Evolutionary conservation across 2,888 invertebrate species (phyloP).

Genomic region (Formica aserva): DNA sequence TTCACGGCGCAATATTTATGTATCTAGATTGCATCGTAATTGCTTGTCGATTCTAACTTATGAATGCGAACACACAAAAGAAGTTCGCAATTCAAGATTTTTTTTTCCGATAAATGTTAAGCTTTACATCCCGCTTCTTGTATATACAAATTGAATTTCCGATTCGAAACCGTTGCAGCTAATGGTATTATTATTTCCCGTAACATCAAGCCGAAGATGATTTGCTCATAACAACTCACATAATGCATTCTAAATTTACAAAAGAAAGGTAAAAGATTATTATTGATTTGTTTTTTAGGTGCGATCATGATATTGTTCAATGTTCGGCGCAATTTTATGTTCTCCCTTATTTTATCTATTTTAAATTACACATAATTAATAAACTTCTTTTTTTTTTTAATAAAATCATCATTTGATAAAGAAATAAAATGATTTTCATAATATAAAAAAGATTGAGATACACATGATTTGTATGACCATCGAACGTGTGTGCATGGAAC

Average conservation of each 20-base stretch:
- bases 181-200: background rate
- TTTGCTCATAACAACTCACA: background rate
- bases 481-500: background rate
- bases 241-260: background rate
- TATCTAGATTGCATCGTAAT: slow-evolving; percentile 12
- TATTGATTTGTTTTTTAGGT: background rate
- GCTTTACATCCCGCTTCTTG: background rate
- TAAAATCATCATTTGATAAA: background rate
- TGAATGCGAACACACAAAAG: background rate
- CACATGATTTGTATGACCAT: slow-evolving; percentile 40
- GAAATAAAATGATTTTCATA: background rate
- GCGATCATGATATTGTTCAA: background rate
- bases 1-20: background rate
- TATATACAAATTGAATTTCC: background rate
- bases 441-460: background rate
- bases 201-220: background rate
- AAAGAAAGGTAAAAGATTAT: background rate
- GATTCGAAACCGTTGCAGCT: background rate
- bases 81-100: background rate
- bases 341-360: background rate
- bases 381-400: background rate
- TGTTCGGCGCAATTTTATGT: background rate
- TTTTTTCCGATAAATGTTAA: background rate
- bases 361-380: background rate
- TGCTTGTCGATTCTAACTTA: background rate